Conservation (phyloP, 30 jellyfish, hydroid and myxozoan genomes). For the Aurelia coerulea region DNA sequence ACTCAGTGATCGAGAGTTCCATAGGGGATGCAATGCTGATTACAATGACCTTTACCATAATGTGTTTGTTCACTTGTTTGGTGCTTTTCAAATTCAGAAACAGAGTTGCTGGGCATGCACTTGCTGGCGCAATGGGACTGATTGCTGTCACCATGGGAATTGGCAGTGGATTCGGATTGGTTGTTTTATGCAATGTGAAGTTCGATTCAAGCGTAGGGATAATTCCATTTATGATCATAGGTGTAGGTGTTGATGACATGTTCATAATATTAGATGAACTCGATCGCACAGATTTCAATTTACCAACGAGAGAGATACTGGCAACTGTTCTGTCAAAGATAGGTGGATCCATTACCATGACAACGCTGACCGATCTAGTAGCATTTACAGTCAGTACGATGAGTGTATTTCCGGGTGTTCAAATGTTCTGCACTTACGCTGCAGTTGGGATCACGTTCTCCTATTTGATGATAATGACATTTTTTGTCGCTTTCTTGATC, state of each 20-base stretch:
- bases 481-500: constrained; percentile 59
- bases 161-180: constrained; percentile 55
- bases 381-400: constrained; percentile 81
- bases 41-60: constrained; percentile 31
- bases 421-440: constrained; percentile 71
- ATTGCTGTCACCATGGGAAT: constrained; percentile 43
- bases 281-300: constrained; percentile 30
- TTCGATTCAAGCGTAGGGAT: constrained; percentile 46
- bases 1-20: constrained; percentile 39
- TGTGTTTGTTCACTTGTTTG: constrained; percentile 41
- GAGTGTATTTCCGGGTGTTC: constrained; percentile 76
- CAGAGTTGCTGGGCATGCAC: constrained; percentile 49
- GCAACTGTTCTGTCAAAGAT: constrained; percentile 26
- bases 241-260: constrained; percentile 67
- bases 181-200: constrained; percentile 6
- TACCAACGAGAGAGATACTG: constrained; percentile 37
- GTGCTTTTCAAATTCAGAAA: constrained; percentile 19
- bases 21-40: constrained; percentile 36
- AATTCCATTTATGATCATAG: constrained; percentile 47
- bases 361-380: constrained; percentile 78
- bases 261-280: constrained; percentile 55
- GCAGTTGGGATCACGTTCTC: constrained; percentile 61
- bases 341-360: constrained; percentile 79
- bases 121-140: constrained; percentile 52
- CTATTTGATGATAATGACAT: constrained; percentile 57